A percentile compares a stretch with the other conserved stretches of the same genome.
These are phyloP conservation scores for Heteromyza rotundicornis DNA, from an alignment of 2,888 invertebrate genomes.

Conservation along the genomic window DNA sequence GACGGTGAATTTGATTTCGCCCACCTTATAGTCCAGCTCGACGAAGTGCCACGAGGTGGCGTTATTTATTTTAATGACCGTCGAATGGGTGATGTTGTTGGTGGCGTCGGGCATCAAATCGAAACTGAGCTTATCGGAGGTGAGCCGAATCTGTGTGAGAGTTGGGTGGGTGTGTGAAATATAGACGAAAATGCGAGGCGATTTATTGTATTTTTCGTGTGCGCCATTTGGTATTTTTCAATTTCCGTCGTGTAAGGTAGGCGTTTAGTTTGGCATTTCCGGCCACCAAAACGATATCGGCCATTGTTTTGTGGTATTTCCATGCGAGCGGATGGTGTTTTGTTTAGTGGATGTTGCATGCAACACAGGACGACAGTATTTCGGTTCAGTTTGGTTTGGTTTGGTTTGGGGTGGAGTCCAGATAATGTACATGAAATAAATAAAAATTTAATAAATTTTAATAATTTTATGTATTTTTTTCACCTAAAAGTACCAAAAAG, in stretches of 20 bases:
- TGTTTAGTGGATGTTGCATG: slow-evolving; percentile 8
- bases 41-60: slow-evolving; percentile 84
- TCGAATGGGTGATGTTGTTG: slow-evolving; percentile 78
- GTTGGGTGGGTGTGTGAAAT: slow-evolving; percentile 1
- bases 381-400: background rate
- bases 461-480: too few species aligned
- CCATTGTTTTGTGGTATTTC: slow-evolving; percentile 15
- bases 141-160: slow-evolving; percentile 72
- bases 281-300: slow-evolving; percentile 3
- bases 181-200: too few species aligned
- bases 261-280: slow-evolving; percentile 24
- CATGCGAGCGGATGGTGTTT: too few species aligned
- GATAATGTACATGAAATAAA: too few species aligned
- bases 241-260: background rate
- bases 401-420: too few species aligned
- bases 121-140: slow-evolving; percentile 85
- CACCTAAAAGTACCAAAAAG: too few species aligned
- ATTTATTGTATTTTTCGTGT: background rate
- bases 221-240: background rate
- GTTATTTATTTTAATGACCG: slow-evolving; percentile 81
- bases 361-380: background rate
- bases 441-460: too few species aligned
- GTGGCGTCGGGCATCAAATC: slow-evolving; percentile 77
- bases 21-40: slow-evolving; percentile 77
- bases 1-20: slow-evolving; percentile 76